A percentile compares a stretch with the other conserved stretches of the same genome.
These are phyloP conservation scores for Lasiommata megera DNA, from an alignment of 2,888 invertebrate species.

Conservation along the genomic window DNA sequence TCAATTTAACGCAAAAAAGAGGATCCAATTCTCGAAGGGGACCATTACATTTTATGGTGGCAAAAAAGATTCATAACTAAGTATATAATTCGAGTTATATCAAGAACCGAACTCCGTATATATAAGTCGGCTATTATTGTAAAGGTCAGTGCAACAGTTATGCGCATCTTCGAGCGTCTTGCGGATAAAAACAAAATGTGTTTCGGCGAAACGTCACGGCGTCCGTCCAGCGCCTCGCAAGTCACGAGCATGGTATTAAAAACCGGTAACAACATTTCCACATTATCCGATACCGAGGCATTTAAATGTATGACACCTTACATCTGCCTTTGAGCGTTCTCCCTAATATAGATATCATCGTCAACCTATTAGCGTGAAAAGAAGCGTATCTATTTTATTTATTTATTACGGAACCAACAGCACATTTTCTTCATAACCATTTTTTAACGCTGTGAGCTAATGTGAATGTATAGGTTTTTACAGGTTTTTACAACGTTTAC, in stretches of 20 bases:
- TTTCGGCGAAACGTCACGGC: slow-evolving; percentile 35
- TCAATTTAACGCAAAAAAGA: neutral
- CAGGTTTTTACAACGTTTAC: too few relatives aligned
- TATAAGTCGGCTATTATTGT: slow-evolving; percentile 8
- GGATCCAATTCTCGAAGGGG: slow-evolving; percentile 26
- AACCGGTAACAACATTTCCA: slow-evolving; percentile 29
- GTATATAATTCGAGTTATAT: slow-evolving; percentile 2
- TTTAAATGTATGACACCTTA: neutral
- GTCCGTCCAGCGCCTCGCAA: slow-evolving; percentile 28
- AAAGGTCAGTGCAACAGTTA: slow-evolving; percentile 22
- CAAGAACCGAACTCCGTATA: slow-evolving; percentile 4
- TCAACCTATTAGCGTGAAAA: too few relatives aligned
- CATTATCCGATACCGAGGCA: neutral
- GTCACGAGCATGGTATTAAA: slow-evolving; percentile 31
- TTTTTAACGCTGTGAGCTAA: too few relatives aligned
- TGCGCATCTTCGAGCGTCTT: slow-evolving; percentile 18
- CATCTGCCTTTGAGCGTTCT: neutral
- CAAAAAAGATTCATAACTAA: slow-evolving; percentile 7
- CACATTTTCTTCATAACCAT: too few relatives aligned
- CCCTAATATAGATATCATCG: too few relatives aligned
- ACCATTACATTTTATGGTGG: slow-evolving; percentile 1
- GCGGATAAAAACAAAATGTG: slow-evolving; percentile 35
- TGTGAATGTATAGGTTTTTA: too few relatives aligned
- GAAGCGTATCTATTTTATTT: too few relatives aligned
- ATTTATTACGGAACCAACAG: too few relatives aligned